Evolutionary conservation across 2,797 vertebrate species (phyloP).

Genomic region (Hydrocynus forskahlii): DNA sequence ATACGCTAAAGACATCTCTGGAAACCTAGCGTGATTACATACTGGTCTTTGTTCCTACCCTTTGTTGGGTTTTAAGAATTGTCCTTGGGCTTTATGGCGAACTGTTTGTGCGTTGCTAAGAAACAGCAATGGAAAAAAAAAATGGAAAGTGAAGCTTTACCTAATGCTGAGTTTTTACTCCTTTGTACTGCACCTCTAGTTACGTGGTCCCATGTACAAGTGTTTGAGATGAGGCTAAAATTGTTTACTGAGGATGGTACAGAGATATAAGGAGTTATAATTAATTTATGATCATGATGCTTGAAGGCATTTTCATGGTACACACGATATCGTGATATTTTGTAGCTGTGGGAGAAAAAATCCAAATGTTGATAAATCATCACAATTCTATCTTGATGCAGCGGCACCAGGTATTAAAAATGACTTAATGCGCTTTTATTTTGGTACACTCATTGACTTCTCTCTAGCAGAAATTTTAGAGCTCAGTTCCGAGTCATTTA

Average conservation of each 20-base stretch:
- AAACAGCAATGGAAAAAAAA: constrained; percentile 36
- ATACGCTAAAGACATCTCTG: not conserved
- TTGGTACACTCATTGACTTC: too few relatives aligned
- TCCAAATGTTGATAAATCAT: too few relatives aligned
- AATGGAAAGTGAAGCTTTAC: constrained; percentile 2
- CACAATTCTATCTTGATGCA: too few relatives aligned
- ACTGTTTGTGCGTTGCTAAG: constrained; percentile 40
- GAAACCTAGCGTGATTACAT: not conserved
- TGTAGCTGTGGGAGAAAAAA: too few relatives aligned
- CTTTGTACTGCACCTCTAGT: constrained; percentile 5
- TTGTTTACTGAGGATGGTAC: not conserved
- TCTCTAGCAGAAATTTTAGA: too few relatives aligned
- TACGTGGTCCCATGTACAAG: constrained; percentile 41
- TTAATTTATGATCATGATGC: too few relatives aligned
- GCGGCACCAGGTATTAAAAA: too few relatives aligned
- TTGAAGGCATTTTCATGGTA: not conserved
- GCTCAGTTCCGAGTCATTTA: too few relatives aligned
- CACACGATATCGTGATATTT: too few relatives aligned
- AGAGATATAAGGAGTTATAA: not conserved
- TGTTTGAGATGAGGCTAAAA: constrained; percentile 43
- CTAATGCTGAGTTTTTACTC: not conserved
- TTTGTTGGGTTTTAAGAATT: constrained; percentile 14
- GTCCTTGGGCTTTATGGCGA: constrained; percentile 42
- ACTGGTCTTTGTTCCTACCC: constrained; percentile 10
- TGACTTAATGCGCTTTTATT: too few relatives aligned